These are phyloP conservation scores for Myocastor coypus DNA, from an alignment of 2,113 vertebrate species.

Conservation along the genomic window DNA sequence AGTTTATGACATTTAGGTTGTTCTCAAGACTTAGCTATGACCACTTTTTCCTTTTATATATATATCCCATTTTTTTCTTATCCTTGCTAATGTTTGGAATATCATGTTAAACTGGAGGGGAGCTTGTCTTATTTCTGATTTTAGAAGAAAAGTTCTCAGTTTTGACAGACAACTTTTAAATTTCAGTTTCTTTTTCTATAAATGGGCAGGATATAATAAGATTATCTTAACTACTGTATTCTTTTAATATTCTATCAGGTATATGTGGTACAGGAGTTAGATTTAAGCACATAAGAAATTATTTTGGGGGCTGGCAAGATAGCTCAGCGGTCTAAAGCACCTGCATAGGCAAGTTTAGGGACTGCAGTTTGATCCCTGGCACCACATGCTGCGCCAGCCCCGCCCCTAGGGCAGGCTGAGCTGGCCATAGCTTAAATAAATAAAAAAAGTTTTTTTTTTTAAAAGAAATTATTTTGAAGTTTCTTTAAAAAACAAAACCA, in stretches of 20 bases:
- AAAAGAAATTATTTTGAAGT: background rate
- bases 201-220: background rate
- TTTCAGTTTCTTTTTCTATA: background rate
- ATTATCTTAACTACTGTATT: background rate
- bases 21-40: background rate
- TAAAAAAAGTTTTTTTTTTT: no score
- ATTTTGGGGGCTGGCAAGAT: background rate
- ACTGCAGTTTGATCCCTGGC: no score
- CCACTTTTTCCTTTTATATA: background rate
- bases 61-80: background rate
- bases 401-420: no score
- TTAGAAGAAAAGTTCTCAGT: background rate
- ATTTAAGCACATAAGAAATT: background rate
- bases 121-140: background rate
- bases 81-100: background rate
- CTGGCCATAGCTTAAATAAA: no score
- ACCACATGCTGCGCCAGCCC: no score
- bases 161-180: background rate
- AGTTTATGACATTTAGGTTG: no score
- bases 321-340: no score
- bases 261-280: background rate
- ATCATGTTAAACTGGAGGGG: background rate
- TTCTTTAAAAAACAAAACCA: background rate
- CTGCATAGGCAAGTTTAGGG: no score
- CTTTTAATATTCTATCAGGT: background rate